Conservation (phyloP, 1,140 invertebrate genomes). For the Bombus waltoni region DNA sequence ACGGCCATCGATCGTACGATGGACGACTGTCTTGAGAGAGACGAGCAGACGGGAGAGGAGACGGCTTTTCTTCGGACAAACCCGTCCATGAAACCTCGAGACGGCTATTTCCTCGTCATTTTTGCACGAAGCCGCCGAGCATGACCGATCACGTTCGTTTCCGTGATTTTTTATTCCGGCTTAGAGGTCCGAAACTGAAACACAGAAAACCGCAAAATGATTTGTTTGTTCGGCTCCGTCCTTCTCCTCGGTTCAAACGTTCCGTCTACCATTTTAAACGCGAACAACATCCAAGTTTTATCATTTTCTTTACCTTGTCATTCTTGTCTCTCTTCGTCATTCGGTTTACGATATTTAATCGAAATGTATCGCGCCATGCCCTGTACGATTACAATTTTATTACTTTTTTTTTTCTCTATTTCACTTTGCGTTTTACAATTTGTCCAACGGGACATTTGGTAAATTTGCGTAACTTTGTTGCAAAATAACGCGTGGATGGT, state of each 20-base stretch:
- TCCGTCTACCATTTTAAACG: background rate
- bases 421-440: too few species aligned
- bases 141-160: conserved; percentile 28
- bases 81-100: conserved; percentile 1
- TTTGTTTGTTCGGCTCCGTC: background rate
- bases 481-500: too few species aligned
- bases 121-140: background rate
- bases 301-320: background rate
- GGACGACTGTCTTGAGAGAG: background rate
- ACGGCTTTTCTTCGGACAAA: background rate
- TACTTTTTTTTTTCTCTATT: too few species aligned
- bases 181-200: background rate
- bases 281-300: background rate
- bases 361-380: too few species aligned
- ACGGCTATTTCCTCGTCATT: background rate
- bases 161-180: conserved; percentile 24
- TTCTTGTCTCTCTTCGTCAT: background rate
- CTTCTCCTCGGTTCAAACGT: background rate
- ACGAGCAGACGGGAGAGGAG: background rate
- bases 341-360: background rate
- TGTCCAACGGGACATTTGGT: too few species aligned
- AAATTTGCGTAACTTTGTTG: too few species aligned
- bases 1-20: background rate
- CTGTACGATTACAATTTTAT: too few species aligned
- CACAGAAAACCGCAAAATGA: background rate